A percentile compares a stretch with the other conserved stretches of the same genome.
phyloP scores from a whole-genome alignment of 2,113 vertebrate genomes.

The Ellobius talpinus region DNA sequence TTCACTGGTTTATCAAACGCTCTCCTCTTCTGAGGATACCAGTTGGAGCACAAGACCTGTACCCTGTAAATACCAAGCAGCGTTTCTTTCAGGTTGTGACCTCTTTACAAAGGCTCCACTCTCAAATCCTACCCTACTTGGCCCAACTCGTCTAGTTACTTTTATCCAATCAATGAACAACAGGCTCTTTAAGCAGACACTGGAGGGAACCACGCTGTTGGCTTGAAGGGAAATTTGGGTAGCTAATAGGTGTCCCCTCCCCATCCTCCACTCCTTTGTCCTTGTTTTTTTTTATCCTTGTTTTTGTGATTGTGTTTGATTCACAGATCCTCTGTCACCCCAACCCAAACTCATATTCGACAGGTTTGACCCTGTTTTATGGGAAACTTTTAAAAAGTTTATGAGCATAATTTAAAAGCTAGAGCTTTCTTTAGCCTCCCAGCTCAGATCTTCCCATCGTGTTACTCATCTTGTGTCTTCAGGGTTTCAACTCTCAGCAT shows the following conservation, averaged over 20 bases:
- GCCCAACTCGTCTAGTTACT: background rate
- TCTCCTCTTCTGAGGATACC: background rate
- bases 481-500: background rate
- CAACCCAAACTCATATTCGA: background rate
- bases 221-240: constrained; percentile 33
- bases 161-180: constrained; percentile 43
- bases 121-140: background rate
- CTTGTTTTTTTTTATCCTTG: background rate
- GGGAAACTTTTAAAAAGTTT: constrained; percentile 14
- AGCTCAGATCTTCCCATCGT: background rate
- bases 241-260: background rate
- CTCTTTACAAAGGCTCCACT: background rate
- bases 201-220: constrained; percentile 35
- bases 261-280: background rate
- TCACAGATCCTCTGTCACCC: background rate
- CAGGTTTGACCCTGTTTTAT: background rate
- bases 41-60: background rate
- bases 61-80: background rate
- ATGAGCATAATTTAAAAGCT: constrained; percentile 16
- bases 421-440: background rate
- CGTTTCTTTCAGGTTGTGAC: background rate
- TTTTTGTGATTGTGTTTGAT: background rate
- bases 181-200: constrained; percentile 62
- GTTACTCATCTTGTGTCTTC: background rate
- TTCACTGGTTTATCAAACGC: background rate